Conservation (phyloP, 35 echinoderm and acorn worm species). For the Lytechinus pictus region DNA sequence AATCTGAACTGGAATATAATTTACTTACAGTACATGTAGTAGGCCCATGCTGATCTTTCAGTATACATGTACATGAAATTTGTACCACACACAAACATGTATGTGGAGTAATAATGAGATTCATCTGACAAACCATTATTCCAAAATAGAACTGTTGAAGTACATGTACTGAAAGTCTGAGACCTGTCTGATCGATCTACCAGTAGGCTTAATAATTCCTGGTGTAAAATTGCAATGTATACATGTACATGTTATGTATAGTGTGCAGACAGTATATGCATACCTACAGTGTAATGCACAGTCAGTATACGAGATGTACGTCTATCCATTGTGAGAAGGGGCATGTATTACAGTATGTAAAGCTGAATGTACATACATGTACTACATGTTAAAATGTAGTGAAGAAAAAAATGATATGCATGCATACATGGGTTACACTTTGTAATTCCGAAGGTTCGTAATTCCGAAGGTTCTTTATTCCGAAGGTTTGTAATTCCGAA, state of each 20-base stretch:
- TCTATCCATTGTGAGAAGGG: neutral
- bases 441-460: too few relatives aligned
- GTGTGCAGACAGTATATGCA: neutral
- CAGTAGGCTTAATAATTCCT: neutral
- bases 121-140: neutral
- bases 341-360: neutral
- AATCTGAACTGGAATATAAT: too few relatives aligned
- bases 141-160: neutral
- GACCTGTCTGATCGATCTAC: neutral
- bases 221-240: neutral
- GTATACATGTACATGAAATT: neutral
- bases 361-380: too few relatives aligned
- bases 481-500: too few relatives aligned
- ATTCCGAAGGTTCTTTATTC: too few relatives aligned
- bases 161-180: neutral
- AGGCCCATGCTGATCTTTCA: neutral
- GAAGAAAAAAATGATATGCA: neutral
- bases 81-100: neutral
- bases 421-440: too few relatives aligned
- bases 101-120: neutral
- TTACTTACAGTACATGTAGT: neutral
- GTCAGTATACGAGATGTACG: neutral
- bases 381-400: neutral
- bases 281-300: neutral
- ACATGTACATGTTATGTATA: neutral